Base-by-base conservation (phyloP, 1,140 invertebrate genomes). In the Anastatus disparis region DNA sequence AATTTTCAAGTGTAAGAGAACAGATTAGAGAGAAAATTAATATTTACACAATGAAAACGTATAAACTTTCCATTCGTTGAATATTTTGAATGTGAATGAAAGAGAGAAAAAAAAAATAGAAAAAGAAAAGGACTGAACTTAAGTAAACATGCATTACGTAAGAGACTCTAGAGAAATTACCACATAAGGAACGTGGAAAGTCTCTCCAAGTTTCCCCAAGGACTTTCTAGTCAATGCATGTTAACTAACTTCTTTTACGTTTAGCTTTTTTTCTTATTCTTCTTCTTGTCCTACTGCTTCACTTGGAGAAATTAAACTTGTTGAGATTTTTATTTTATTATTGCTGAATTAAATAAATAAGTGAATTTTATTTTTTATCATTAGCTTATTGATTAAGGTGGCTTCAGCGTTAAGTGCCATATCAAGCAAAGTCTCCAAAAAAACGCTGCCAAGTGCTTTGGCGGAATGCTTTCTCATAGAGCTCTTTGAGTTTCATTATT, bases 161-260 rank as follows among this genome's bases (percentile, higher is more conserved):
- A 50, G 46, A 59, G 29, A 35, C 40, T 68, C 29, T 27, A 50
- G 42, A 68, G 55, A 68, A 68, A 59, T 59, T 59, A 50, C 56
- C 42, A 50, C 46, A 22, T 48, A 59, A 59, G 46, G 27, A 52
- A 58, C 29, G 29, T 17, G n/a, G n/a, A n/a, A n/a, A 22, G 53
- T 35, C 50, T 50, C 20, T 31, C 29, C 1, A 22, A 22, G n/a
- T 35, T 15, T 13, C 42, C 44, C 31, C 9, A 12, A 22, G 10
- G 12, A 27, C 6, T 15, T 29, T 31, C 9, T 48, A 55, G 22
- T 68, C 55, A 38, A 27, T 50, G 40, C 40, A 59, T 68, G 22
- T 40, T 59, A 59, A 50, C 29, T 38, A 68, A 59, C 40, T 67
- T 67, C 27, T 67, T 48, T 61, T 26, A n/a, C n/a, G n/a, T n/a